Conservation (phyloP, 1,140 invertebrate genomes). For the Tetranychus urticae region DNA sequence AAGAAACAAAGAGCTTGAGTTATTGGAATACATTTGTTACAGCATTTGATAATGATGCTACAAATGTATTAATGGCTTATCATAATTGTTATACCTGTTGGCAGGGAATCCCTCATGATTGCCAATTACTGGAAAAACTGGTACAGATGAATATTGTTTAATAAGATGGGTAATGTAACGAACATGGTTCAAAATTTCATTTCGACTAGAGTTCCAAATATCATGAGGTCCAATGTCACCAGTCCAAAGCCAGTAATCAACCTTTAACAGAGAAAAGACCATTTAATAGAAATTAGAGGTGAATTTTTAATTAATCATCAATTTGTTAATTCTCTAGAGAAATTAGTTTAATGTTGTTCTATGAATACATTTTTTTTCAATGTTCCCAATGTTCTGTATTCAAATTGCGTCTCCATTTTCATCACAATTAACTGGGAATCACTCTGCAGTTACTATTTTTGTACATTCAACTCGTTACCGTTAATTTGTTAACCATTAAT, state of each 20-base stretch:
- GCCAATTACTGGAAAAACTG: slow-evolving; percentile 74
- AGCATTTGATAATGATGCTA: not conserved
- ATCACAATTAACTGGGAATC: no score
- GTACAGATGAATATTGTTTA: slow-evolving; percentile 53
- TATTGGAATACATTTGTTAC: no score
- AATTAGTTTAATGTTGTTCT: not conserved
- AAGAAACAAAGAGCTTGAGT: not conserved
- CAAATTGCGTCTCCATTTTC: no score
- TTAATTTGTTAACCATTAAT: no score
- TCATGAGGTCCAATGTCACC: slow-evolving; percentile 88
- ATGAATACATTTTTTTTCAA: no score
- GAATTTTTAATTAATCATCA: not conserved
- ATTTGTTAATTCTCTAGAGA: not conserved
- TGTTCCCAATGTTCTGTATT: no score
- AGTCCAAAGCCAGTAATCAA: slow-evolving; percentile 91
- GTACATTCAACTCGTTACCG: no score
- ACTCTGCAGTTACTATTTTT: no score
- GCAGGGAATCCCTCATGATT: slow-evolving; percentile 90
- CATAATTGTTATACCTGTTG: slow-evolving; percentile 38
- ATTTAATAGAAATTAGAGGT: slow-evolving; percentile 45
- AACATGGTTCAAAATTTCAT: slow-evolving; percentile 58
- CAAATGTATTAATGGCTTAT: not conserved
- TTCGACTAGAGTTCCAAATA: slow-evolving; percentile 81
- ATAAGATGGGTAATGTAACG: slow-evolving; percentile 60
- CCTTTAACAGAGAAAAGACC: slow-evolving; percentile 40